Evolutionary conservation across 2,888 invertebrate genomes (phyloP), one percentile per base, ranked within the genome.

Genomic region (Zaprionus lineosus): DNA sequence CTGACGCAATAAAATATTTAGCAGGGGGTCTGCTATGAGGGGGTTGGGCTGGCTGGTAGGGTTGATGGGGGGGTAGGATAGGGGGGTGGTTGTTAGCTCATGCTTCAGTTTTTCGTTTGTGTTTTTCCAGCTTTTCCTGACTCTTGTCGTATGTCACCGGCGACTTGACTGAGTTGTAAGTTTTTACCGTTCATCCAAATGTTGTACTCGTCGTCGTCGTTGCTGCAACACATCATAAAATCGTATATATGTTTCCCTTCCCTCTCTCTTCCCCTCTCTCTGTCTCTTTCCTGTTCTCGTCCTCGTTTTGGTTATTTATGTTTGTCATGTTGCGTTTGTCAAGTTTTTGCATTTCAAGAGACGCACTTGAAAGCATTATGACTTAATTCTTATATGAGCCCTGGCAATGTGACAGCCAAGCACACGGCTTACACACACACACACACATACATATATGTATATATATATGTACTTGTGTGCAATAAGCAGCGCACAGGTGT

Each of bases 321-420:
- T 78, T 85, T 83, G 78, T 83, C 85, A 85, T 79, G 78, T 79
- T 79, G 85, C 83, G 85, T 85, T 79, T 85, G 85, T 85, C 84
- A 79, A 79, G 83, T 83, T 78, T 85, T 78, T 82, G 85, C 78
- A 74, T 74, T 76, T 59, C 43, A 46, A 59, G 48, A 28, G 53
- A 64, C 61, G 68, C 74, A 71, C 83, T 78, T 85, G 79, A 74
- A 65, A 85, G 84, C 85, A 78, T 85, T 79, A 79, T 74, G 84
- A 67, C 85, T 85, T 79, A 83, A 79, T 79, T 85, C 85, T 55
- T 85, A 77, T 77, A 77, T 63, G 84, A 69, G 73, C 47, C 59
- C 47, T 41, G 52, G 44, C 56, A 63, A 48, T 55, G 34, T 44
- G 37, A 52, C 37, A 14, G 31, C 39, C 19, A 28, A 36, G 31